Evolutionary conservation across 1,140 invertebrate genomes (phyloP).

Genomic region (Temnothorax longispinosus): DNA sequence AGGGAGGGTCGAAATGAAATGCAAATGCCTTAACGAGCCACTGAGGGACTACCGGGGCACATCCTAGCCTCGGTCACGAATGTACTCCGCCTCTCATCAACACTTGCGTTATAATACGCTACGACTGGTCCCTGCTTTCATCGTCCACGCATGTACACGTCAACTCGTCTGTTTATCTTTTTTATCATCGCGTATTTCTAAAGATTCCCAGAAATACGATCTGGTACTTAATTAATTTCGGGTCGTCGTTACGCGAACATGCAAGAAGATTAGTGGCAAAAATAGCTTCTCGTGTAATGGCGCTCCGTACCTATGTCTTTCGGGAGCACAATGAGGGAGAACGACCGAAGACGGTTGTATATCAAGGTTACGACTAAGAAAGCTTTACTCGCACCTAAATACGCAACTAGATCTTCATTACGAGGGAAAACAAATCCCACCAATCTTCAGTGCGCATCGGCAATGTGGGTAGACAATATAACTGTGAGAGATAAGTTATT

Average conservation of each 20-base stretch:
- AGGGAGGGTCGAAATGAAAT: conserved; percentile 83
- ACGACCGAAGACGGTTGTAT: conserved; percentile 65
- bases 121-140: conserved; percentile 41
- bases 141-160: conserved; percentile 7
- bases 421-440: conserved; percentile 69
- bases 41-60: conserved; percentile 83
- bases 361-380: conserved; percentile 75
- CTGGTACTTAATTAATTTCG: conserved; percentile 19
- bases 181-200: not conserved
- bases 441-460: not conserved
- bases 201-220: not conserved
- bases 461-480: conserved; percentile 48
- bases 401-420: conserved; percentile 80
- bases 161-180: not conserved
- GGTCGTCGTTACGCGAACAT: not conserved
- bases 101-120: conserved; percentile 73
- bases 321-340: conserved; percentile 40
- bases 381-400: conserved; percentile 75
- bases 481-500: conserved; percentile 66
- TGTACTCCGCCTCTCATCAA: conserved; percentile 82
- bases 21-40: conserved; percentile 86
- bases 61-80: conserved; percentile 82
- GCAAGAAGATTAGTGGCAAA: conserved; percentile 17
- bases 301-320: not conserved
- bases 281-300: conserved; percentile 10